Percentiles rank a stretch among this genome's conserved stretches.
Evolutionary conservation across 1,140 invertebrate genomes (phyloP).

Genomic region (Cotesia vestalis): DNA sequence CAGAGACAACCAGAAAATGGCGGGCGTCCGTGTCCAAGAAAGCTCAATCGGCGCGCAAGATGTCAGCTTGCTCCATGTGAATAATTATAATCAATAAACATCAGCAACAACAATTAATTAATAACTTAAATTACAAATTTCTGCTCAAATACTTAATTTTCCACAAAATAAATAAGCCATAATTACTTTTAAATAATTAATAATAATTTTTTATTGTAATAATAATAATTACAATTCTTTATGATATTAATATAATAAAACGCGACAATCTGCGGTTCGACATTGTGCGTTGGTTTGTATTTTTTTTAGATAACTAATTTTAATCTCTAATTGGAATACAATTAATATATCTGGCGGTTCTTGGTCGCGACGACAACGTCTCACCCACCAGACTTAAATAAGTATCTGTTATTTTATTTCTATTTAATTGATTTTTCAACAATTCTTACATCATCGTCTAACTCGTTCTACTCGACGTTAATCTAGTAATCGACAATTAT

Average conservation of each 20-base stretch:
- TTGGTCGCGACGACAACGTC: conserved; percentile 40
- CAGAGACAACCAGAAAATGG: conserved; percentile 73
- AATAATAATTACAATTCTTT: conserved; percentile 12
- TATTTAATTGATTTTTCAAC: conserved; percentile 14
- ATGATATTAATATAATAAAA: conserved; percentile 21
- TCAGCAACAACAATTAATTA: too few relatives aligned
- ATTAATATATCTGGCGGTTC: conserved; percentile 36
- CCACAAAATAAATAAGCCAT: not conserved
- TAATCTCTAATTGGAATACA: conserved; percentile 25
- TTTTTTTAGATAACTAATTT: not conserved
- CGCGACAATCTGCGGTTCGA: conserved; percentile 1
- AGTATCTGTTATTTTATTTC: conserved; percentile 28
- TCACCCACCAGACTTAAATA: conserved; percentile 32
- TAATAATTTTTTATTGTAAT: conserved; percentile 15
- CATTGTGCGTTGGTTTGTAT: not conserved
- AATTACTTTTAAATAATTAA: too few relatives aligned
- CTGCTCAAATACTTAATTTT: too few relatives aligned
- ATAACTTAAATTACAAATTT: not conserved
- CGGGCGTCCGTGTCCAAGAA: conserved; percentile 74
- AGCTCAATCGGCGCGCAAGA: conserved; percentile 64
- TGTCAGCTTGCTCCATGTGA: conserved; percentile 62
- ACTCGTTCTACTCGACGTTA: too few relatives aligned
- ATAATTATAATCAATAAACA: conserved; percentile 23
- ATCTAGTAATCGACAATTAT: too few relatives aligned
- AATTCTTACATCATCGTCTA: conserved; percentile 16